Evolutionary conservation across 2,888 invertebrate species (phyloP).

Genomic region (Bibio marci): DNA sequence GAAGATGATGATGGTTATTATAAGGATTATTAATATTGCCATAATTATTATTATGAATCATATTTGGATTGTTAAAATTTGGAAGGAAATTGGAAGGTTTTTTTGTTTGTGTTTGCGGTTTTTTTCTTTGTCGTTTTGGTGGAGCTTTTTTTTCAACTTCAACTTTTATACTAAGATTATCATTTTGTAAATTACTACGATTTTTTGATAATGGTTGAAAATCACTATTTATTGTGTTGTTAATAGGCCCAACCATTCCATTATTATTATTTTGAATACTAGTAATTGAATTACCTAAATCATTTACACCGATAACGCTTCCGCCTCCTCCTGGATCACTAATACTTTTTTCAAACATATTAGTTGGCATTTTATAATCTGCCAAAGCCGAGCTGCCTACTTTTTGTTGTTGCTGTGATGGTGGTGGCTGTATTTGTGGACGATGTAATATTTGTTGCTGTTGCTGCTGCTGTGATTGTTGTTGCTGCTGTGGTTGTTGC

Average conservation of each 20-base stretch:
- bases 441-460: slow-evolving; percentile 13
- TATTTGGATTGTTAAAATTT: not conserved
- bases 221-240: slow-evolving; percentile 15
- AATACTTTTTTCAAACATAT: slow-evolving; percentile 20
- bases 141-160: slow-evolving; percentile 3
- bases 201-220: slow-evolving; percentile 10
- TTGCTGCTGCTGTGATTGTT: slow-evolving; percentile 15
- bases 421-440: slow-evolving; percentile 12
- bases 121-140: slow-evolving; percentile 6
- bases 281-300: too few species aligned
- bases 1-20: not conserved
- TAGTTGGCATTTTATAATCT: too few species aligned
- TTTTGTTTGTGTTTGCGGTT: slow-evolving; percentile 3
- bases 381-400: too few species aligned
- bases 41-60: too few species aligned
- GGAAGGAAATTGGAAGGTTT: slow-evolving; percentile 5
- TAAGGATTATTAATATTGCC: not conserved
- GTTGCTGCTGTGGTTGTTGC: too few species aligned
- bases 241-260: slow-evolving; percentile 10
- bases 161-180: not conserved
- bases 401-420: slow-evolving; percentile 10
- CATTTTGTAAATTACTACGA: too few species aligned
- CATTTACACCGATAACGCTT: not conserved
- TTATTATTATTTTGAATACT: slow-evolving; percentile 9
- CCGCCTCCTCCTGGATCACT: slow-evolving; percentile 25